phyloP scores from a whole-genome alignment of 2,113 vertebrate genomes.

The Procavia capensis region DNA sequence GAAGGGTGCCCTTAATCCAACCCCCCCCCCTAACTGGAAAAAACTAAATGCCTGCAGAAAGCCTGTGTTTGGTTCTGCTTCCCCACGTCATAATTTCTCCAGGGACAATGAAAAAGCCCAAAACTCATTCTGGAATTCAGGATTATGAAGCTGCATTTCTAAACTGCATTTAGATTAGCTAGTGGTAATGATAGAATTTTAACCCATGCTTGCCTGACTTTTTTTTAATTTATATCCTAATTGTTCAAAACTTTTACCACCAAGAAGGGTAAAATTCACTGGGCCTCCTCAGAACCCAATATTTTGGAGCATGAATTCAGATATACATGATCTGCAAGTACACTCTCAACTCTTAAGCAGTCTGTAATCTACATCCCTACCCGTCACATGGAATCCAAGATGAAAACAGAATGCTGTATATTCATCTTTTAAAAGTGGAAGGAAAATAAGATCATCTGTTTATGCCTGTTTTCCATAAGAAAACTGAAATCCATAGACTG shows the following conservation, averaged over 20 bases:
- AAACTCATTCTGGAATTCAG: neutral
- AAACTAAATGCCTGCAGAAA: neutral
- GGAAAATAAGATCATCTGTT: neutral
- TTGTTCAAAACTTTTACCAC: neutral
- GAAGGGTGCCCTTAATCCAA: neutral
- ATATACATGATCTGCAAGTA: neutral
- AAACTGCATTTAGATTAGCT: neutral
- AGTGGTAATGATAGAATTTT: neutral
- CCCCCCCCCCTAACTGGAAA: neutral
- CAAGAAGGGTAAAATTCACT: neutral
- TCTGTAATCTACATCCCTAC: neutral
- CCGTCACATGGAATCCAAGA: neutral
- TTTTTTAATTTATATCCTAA: slow-evolving; percentile 11
- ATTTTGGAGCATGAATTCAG: neutral
- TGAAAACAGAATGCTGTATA: neutral
- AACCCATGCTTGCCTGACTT: neutral
- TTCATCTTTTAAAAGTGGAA: neutral
- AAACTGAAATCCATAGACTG: neutral
- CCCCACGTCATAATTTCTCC: neutral
- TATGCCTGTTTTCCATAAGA: neutral
- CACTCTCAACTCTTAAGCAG: neutral
- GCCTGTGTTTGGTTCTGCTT: neutral
- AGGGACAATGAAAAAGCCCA: neutral
- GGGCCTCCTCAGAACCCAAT: neutral
- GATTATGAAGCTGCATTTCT: neutral